These are phyloP conservation scores for Autographa pulchrina DNA, from an alignment of 2,888 invertebrate species.

Conservation along the genomic window DNA sequence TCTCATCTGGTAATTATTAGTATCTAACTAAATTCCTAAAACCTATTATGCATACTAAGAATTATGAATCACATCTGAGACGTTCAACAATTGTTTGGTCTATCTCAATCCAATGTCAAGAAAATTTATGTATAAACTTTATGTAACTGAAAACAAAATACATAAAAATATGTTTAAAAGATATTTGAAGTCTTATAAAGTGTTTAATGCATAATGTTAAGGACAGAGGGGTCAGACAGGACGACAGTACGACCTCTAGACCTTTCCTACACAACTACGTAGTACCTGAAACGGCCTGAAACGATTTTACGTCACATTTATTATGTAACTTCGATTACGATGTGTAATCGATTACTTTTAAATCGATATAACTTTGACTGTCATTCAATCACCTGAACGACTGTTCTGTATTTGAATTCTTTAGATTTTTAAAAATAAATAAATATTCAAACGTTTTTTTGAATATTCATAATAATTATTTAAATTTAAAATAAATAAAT, in stretches of 20 bases:
- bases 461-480: neutral
- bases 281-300: constrained; percentile 41
- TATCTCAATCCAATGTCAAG: neutral
- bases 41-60: neutral
- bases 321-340: constrained; percentile 6
- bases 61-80: neutral
- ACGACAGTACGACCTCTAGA: constrained; percentile 56
- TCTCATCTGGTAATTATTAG: too few relatives aligned
- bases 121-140: constrained; percentile 1
- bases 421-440: too few relatives aligned
- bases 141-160: neutral
- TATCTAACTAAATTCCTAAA: neutral
- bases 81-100: neutral
- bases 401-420: too few relatives aligned
- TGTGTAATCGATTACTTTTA: neutral
- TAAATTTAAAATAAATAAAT: constrained; percentile 24
- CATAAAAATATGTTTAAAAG: constrained; percentile 3
- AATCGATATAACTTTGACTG: neutral
- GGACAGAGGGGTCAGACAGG: constrained; percentile 53
- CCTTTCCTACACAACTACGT: constrained; percentile 54
- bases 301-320: neutral
- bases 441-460: too few relatives aligned
- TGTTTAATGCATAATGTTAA: constrained; percentile 40
- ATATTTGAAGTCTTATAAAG: constrained; percentile 30
- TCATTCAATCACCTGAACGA: too few relatives aligned